These are phyloP conservation scores for Dysmachus trigonus DNA, from an alignment of 2,888 invertebrate species.

Conservation along the genomic window DNA sequence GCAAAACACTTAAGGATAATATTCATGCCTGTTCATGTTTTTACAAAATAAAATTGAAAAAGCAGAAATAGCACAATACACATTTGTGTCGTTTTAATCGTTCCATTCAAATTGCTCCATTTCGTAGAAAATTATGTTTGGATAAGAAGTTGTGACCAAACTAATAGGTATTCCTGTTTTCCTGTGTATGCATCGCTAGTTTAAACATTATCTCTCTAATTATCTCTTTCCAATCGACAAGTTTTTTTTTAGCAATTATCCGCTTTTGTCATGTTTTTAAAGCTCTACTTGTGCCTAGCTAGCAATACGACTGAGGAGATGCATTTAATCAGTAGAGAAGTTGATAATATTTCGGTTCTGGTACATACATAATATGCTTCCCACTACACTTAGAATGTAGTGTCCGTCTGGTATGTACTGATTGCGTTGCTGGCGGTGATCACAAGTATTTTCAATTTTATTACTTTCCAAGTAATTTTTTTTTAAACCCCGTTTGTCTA, in stretches of 20 bases:
- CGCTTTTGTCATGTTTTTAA: not conserved
- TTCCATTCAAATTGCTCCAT: not conserved
- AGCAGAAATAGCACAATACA: slow-evolving; percentile 29
- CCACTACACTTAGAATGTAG: not conserved
- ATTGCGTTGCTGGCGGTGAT: not conserved
- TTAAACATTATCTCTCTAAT: not conserved
- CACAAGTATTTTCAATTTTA: not conserved
- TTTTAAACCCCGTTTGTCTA: not conserved
- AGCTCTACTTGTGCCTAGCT: not conserved
- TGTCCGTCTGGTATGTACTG: not conserved
- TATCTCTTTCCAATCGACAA: not conserved
- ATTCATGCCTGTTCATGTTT: not conserved
- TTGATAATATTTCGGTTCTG: not conserved
- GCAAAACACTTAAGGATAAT: not conserved
- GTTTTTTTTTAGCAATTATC: not conserved
- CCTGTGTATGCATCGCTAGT: not conserved
- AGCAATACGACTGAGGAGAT: not conserved
- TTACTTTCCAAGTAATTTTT: not conserved
- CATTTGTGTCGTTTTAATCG: not conserved
- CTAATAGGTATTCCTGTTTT: not conserved
- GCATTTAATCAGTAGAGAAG: not conserved
- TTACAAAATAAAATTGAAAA: slow-evolving; percentile 9
- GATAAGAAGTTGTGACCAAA: slow-evolving; percentile 6
- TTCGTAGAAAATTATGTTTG: not conserved
- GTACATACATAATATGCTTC: not conserved